These are phyloP conservation scores for Nothocercus nigrocapillus DNA, from an alignment of 2,113 vertebrate genomes.

Conservation along the genomic window DNA sequence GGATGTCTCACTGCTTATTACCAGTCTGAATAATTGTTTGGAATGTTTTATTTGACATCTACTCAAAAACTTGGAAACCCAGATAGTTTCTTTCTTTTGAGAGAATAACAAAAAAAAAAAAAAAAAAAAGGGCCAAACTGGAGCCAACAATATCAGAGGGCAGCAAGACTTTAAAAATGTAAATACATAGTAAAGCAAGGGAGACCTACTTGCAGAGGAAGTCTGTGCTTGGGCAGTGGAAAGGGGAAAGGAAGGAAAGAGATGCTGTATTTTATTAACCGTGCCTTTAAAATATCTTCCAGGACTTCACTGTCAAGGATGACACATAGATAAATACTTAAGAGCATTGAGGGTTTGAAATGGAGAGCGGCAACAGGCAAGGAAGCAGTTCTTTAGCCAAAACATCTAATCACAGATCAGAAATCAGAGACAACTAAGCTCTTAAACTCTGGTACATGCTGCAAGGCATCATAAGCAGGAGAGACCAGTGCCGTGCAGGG, in stretches of 20 bases:
- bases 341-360: neutral
- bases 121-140: neutral
- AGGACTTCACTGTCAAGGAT: neutral
- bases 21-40: constrained; percentile 47
- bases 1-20: constrained; percentile 63
- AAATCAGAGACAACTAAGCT: neutral
- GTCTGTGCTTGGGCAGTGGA: neutral
- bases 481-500: neutral
- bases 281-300: neutral
- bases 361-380: neutral
- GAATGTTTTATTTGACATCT: constrained; percentile 54
- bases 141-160: constrained; percentile 12
- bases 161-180: neutral
- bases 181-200: neutral
- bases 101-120: neutral
- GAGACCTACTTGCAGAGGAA: neutral
- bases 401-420: neutral
- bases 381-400: neutral
- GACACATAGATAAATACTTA: neutral
- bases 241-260: neutral
- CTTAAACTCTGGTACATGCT: neutral
- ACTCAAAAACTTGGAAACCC: constrained; percentile 34
- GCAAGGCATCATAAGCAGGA: neutral
- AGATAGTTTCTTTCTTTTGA: neutral
- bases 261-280: neutral